Evolutionary conservation across 2,888 invertebrate genomes (phyloP).

Genomic region (Nomada flava): DNA sequence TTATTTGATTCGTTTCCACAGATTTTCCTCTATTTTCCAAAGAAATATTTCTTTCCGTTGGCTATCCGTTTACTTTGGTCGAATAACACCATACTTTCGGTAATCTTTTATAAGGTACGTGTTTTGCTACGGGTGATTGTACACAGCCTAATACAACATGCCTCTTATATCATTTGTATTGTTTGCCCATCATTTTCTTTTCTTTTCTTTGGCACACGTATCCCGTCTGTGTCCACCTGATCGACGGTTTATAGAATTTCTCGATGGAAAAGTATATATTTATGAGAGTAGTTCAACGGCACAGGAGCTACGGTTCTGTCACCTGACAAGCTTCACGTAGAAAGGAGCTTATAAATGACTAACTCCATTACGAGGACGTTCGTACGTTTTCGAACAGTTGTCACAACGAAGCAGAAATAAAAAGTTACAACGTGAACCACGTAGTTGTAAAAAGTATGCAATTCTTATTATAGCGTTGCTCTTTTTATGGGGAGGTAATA

Average conservation of each 20-base stretch:
- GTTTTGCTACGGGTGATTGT: slow-evolving; percentile 2
- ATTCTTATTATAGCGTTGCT: no score
- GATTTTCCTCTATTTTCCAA: neutral
- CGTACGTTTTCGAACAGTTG: neutral
- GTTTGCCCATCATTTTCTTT: neutral
- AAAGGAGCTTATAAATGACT: neutral
- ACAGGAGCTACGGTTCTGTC: neutral
- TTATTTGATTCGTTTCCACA: neutral
- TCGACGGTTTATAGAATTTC: neutral
- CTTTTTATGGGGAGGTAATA: no score
- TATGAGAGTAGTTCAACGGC: neutral
- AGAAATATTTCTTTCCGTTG: neutral
- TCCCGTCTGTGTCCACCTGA: neutral
- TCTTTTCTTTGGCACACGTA: neutral
- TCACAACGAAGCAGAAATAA: neutral
- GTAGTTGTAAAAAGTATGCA: neutral
- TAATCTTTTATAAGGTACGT: no score
- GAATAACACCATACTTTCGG: neutral
- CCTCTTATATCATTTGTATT: neutral
- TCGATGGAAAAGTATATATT: neutral
- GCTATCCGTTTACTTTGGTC: neutral
- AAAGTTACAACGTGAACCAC: neutral
- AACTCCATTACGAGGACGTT: neutral
- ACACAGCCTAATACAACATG: neutral
- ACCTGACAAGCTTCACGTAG: neutral